These are phyloP conservation scores for Otus sunia DNA, from an alignment of 2,113 vertebrate genomes.

Conservation along the genomic window DNA sequence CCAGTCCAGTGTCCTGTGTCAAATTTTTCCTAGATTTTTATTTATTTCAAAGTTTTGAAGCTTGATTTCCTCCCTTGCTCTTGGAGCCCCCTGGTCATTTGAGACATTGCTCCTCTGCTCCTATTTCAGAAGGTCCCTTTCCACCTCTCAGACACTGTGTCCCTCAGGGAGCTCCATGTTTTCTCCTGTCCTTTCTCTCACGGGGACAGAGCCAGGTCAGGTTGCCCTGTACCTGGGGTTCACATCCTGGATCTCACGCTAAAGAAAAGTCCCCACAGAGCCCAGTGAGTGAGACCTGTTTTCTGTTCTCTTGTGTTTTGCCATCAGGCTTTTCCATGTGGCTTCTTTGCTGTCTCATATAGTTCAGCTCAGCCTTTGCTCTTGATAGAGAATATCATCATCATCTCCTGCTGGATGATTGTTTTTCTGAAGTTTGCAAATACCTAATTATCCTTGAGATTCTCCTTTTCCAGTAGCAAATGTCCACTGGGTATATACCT, in stretches of 20 bases:
- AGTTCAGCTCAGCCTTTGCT: not conserved
- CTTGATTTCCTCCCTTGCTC: not conserved
- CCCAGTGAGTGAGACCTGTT: not conserved
- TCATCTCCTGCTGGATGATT: not conserved
- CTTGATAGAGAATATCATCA: not conserved
- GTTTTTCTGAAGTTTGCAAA: not conserved
- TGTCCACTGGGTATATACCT: not conserved
- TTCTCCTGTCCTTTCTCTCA: not conserved
- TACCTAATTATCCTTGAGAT: not conserved
- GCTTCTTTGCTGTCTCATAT: not conserved
- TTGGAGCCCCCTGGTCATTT: not conserved
- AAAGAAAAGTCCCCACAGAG: not conserved
- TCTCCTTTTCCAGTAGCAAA: not conserved
- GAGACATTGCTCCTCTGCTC: not conserved
- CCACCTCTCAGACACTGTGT: not conserved
- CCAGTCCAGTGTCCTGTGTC: not conserved
- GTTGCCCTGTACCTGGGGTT: not conserved
- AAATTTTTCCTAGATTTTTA: not conserved
- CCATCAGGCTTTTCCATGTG: not conserved
- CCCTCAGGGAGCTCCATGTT: not conserved
- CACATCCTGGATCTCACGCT: accelerated
- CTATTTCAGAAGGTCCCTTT: not conserved
- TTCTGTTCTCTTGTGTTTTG: not conserved
- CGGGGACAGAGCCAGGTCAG: not conserved
- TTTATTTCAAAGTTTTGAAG: not conserved